phyloP scores from a whole-genome alignment of 2,797 vertebrate genomes.

The Anguilla pacifica region DNA sequence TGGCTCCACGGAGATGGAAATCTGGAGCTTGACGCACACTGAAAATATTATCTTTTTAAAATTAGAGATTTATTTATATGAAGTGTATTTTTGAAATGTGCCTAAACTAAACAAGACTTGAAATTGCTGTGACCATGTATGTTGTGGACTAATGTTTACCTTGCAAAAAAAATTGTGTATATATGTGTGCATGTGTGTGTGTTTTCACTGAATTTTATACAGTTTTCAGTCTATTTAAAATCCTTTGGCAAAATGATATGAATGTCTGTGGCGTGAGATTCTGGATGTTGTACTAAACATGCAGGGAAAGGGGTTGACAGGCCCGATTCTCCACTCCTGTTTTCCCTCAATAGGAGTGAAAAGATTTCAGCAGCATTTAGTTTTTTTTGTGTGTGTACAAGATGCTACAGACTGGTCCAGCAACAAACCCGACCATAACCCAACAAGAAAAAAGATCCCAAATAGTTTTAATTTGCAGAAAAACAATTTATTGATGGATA shows the following conservation, averaged over 20 bases:
- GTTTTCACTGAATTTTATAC: not conserved
- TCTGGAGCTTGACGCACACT: not conserved
- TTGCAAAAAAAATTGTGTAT: not conserved
- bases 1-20: not conserved
- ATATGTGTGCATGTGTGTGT: not conserved
- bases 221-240: constrained; percentile 5
- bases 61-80: constrained; percentile 3
- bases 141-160: not conserved
- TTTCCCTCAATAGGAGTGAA: not conserved
- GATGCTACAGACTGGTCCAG: not conserved
- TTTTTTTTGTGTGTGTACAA: not conserved
- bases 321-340: not conserved
- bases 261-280: not conserved
- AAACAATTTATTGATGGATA: not conserved
- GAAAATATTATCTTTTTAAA: constrained; percentile 5
- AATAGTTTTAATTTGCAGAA: not conserved
- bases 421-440: not conserved
- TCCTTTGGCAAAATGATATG: not conserved
- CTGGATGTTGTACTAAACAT: not conserved
- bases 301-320: not conserved
- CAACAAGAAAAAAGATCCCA: not conserved
- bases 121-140: not conserved
- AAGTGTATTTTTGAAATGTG: constrained; percentile 12
- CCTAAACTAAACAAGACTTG: not conserved
- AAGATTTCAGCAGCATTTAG: not conserved